Evolutionary conservation across 2,797 vertebrate species (phyloP), one percentile per base, ranked within the genome.

Genomic region (Clarias platycephalus): DNA sequence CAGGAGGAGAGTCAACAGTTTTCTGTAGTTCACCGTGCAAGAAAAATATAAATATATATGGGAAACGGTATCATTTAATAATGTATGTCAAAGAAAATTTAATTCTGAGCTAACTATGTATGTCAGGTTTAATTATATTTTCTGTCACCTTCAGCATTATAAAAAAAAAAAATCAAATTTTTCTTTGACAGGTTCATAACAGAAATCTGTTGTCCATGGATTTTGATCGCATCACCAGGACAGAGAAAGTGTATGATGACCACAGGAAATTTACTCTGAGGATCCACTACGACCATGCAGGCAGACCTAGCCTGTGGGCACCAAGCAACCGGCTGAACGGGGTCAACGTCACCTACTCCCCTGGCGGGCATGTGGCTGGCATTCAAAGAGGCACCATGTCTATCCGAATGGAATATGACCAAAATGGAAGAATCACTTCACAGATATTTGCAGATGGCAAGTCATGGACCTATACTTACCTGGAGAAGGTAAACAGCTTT

Each of bases 191-290:
- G 98, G 98, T 99, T 89, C 98, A 99, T 89, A 99, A 98, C 91
- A 95, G 98, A 90, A 99, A 99, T 89, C 90, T 99, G 87, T 91
- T 99, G 3, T 99, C 98, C 1, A 87, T 99, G 63, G 98, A 99
- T 91, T 99, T 99, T 26, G 98, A 99, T 91, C 97, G 98, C 0
- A 97, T 99, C 89, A 99, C 98, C 44, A 95, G 98, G 83, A 99
- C 98, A 0, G 98, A 99, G 92, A 99, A 99, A 90, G 98, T 99
- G 78, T 99, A 99, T 0, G 98, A 99, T 0, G 98, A 99, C 91
- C 98, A 99, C 92, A 96, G 98, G 88, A 99, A 99, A 91, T 99
- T 99, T 89, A 99, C 97, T 0, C 90, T 99, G 55, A 95, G 98
- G 87, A 99, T 99, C 91, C 96, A 98, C 84, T 99, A 99, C 0